Conservation (phyloP, 2,113 vertebrate genomes). For the Recurvirostra avosetta region DNA sequence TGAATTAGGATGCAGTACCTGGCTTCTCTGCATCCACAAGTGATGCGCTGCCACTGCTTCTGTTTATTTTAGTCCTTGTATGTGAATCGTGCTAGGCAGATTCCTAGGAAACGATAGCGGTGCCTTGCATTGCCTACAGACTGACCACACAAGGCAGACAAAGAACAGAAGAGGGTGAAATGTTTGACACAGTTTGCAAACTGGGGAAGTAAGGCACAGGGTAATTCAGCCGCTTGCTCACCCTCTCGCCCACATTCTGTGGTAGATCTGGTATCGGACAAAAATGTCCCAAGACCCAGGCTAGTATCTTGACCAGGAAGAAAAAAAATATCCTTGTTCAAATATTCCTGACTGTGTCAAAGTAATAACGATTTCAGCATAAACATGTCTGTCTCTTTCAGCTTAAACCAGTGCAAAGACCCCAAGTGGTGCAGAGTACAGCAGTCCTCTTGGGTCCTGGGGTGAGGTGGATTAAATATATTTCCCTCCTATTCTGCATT, state of each 20-base stretch:
- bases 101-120: not conserved
- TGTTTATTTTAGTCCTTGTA: not conserved
- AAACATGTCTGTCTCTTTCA: not conserved
- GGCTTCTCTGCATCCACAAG: not conserved
- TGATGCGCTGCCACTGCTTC: not conserved
- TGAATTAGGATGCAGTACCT: not conserved
- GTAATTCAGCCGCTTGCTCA: not conserved
- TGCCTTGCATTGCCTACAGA: not conserved
- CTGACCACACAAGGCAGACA: not conserved
- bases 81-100: not conserved
- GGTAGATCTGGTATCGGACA: not conserved
- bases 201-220: conserved; percentile 28
- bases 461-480: not conserved
- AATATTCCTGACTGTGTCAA: not conserved
- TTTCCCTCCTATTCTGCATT: not conserved
- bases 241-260: conserved; percentile 10
- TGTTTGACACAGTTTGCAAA: conserved; percentile 14
- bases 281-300: not conserved
- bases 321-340: not conserved
- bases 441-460: not conserved
- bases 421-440: not conserved
- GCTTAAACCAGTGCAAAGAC: not conserved
- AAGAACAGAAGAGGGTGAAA: not conserved
- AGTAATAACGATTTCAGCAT: not conserved
- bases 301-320: not conserved